These are phyloP conservation scores for Phytoseiulus persimilis DNA, from an alignment of 2,888 invertebrate genomes.

Conservation along the genomic window DNA sequence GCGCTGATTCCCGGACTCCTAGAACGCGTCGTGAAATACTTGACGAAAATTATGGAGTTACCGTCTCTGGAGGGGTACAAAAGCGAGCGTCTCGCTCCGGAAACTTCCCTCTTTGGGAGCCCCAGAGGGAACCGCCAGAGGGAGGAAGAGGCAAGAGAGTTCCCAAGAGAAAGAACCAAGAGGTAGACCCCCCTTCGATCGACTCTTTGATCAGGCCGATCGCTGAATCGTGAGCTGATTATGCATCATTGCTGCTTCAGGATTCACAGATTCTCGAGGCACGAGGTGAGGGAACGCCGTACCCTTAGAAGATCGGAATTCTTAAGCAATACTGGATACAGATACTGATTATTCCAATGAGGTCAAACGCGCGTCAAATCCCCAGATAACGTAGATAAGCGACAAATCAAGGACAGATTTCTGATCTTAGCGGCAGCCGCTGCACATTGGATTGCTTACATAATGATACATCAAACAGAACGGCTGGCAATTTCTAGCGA, in stretches of 20 bases:
- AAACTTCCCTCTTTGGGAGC: no score
- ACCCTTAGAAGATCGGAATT: not conserved
- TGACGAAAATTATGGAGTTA: no score
- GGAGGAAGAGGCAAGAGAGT: not conserved
- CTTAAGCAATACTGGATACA: not conserved
- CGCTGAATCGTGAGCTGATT: not conserved
- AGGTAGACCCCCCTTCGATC: not conserved
- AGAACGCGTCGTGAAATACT: no score
- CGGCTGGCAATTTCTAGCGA: not conserved
- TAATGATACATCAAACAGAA: not conserved
- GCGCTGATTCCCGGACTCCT: no score
- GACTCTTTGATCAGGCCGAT: not conserved
- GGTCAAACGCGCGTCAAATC: not conserved
- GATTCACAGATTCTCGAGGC: not conserved
- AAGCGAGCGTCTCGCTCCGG: no score
- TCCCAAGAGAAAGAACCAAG: not conserved
- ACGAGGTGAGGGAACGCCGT: not conserved
- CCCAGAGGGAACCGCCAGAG: not conserved
- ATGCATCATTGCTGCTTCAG: not conserved
- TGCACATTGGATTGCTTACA: not conserved
- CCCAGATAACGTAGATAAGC: not conserved
- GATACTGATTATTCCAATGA: slow-evolving; percentile 5
- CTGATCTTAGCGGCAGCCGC: not conserved
- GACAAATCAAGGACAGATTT: not conserved
- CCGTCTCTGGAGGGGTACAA: no score